Evolutionary conservation across 2,797 vertebrate genomes (phyloP), one percentile per base, ranked within the genome.

Genomic region (Neosalanx taihuensis): DNA sequence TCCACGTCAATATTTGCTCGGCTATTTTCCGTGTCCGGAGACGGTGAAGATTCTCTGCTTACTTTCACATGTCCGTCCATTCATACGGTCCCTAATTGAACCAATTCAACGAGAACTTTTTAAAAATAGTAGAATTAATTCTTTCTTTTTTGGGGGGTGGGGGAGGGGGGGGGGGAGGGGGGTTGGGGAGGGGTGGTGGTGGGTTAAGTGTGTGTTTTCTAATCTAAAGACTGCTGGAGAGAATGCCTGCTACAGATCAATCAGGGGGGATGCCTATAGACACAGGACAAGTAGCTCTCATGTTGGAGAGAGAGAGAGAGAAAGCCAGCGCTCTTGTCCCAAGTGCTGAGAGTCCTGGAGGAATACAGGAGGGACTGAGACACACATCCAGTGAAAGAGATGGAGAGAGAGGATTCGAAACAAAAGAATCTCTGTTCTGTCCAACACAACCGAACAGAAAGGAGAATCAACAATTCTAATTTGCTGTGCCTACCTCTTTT

Each of bases 401-500:
- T 15, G 12, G 31, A 68, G 61, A 62, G 69, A 71, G 76, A 80
- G 75, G 67, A 62, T 83, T 83, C 81, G 85, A n/a, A 80, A 81
- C 79, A 83, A 76, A 30, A 77, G 74, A 15, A 65, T 78, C 68
- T 74, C 75, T 76, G 77, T 87, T 88, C 84, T 85, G 72, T 83
- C 79, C 81, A 83, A 78, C 74, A 69, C 74, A 51, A 72, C 82
- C 70, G 76, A 83, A 84, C 80, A 79, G 86, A 78, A 86, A 85
- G 84, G 82, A 89, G 85, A 86, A 85, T 88, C 84, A 86, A 85
- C 35, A 75, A 80, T 87, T 81, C 66, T 78, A 88, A 85, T 89
- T 86, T 89, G 81, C 83, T 78, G 79, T 76, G 76, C 83, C 72
- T 77, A 90, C 85, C 86, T 80, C 65, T 86, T 90, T 83, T 67